Evolutionary conservation across 2,797 vertebrate species (phyloP), one percentile per base, ranked within the genome.

Genomic region (Manis pentadactyla): DNA sequence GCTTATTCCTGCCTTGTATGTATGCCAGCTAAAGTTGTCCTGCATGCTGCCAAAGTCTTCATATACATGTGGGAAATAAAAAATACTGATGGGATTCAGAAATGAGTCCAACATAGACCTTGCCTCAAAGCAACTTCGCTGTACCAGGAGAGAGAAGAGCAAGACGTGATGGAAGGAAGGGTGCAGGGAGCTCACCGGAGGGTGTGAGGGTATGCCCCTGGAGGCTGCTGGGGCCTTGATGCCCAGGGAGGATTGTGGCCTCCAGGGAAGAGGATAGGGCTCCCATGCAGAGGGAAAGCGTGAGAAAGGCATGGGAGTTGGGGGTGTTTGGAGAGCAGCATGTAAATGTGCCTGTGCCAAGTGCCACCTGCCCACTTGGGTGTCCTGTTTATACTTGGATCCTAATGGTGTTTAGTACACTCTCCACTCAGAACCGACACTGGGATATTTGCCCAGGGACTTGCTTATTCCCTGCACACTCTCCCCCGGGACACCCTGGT

Each of bases 51-150:
- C 0, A 49, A 75, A 79, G 11, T 13, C 13, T 46, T 46, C 1
- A 0, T 9, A 10, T 34, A 7, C 37, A 51, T 18, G 0, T 2
- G 5, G 42, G 42, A 10, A 17, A 29, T 42, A 2, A 18, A 23
- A 29, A 82, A 49, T 61, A 25, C 37, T 7, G 5, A 39, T 19
- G 81, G 31, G 4, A 77, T 73, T n/a, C 53, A 71, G 55, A 46
- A 57, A 37, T 18, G 37, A 75, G 37, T 49, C 53, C 5, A 29
- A 25, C 10, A 7, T 5, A 31, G n/a, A 63, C 27, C 23, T 63
- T 46, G 51, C 37, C 74, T 73, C 1, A 1, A 73, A 51, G 57
- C 25, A 0, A 37, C 69, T 49, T 79, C 39, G 1, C 34, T 61
- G 29, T 37, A 12, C 37, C 9, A 46, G 73, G 73, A n/a, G 29